Percentiles rank a stretch among this genome's conserved stretches.
Conservation (phyloP, 2,888 invertebrate species). For the Hartigia nigra region DNA sequence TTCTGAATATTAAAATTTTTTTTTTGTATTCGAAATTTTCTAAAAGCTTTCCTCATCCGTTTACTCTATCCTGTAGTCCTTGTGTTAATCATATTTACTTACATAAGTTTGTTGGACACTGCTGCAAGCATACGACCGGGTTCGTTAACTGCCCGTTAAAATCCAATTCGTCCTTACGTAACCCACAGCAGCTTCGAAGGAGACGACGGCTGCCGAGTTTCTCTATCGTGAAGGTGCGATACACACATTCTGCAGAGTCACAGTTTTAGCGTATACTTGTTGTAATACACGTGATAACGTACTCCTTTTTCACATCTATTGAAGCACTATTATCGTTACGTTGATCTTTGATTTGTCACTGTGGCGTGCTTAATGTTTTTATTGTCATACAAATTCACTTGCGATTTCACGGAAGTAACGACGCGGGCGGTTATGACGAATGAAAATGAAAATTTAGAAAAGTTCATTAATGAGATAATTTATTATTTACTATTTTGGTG, state of each 20-base stretch:
- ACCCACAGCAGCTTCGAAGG: conserved; percentile 30
- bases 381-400: not conserved
- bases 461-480: not conserved
- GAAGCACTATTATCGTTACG: conserved; percentile 1
- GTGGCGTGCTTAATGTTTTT: not conserved
- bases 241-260: conserved; percentile 21
- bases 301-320: conserved; percentile 13
- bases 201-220: conserved; percentile 27
- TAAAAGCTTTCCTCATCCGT: no score
- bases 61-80: not conserved
- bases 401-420: not conserved
- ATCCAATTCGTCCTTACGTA: conserved; percentile 55
- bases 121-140: conserved; percentile 37
- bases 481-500: not conserved
- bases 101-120: conserved; percentile 44
- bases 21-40: not conserved
- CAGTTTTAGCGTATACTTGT: not conserved
- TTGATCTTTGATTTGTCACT: not conserved
- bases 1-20: not conserved
- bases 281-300: conserved; percentile 7
- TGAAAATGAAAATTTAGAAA: not conserved
- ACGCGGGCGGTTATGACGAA: not conserved
- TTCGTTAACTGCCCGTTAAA: conserved; percentile 52
- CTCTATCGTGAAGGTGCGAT: conserved; percentile 24
- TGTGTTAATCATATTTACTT: conserved; percentile 40